phyloP scores from a whole-genome alignment of 2,888 invertebrate species.

The Cecidostiba fungosa region DNA sequence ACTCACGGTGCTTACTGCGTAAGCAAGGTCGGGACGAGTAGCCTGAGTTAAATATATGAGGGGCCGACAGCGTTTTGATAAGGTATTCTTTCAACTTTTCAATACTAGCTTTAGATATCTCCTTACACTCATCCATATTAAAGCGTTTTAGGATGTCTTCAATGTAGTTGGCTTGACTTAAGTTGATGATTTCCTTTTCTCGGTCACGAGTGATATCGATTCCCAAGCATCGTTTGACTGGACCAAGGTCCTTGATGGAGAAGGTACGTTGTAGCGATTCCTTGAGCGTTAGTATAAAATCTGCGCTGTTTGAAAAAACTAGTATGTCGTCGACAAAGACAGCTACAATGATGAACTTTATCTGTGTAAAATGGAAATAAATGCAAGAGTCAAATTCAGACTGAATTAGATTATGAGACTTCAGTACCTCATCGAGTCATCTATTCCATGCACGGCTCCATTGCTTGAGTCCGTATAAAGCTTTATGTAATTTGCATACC shows the following conservation, averaged over 20 bases:
- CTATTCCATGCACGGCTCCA: neutral
- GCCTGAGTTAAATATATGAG: constrained; percentile 65
- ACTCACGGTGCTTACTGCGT: constrained; percentile 48
- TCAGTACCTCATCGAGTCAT: neutral
- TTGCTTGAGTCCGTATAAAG: constrained; percentile 63
- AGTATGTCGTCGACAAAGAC: constrained; percentile 59
- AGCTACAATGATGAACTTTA: constrained; percentile 59
- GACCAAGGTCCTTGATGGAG: constrained; percentile 65
- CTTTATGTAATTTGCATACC: constrained; percentile 57
- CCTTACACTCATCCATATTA: constrained; percentile 44
- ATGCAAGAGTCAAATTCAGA: constrained; percentile 62
- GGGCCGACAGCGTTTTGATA: constrained; percentile 67
- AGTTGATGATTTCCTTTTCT: neutral
- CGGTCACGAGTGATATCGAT: constrained; percentile 14
- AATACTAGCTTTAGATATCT: constrained; percentile 37
- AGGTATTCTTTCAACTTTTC: constrained; percentile 49
- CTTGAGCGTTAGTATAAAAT: constrained; percentile 62
- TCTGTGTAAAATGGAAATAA: constrained; percentile 61
- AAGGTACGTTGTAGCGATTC: constrained; percentile 54
- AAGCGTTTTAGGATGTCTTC: neutral
- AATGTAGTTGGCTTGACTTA: constrained; percentile 1
- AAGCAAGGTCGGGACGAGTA: constrained; percentile 51
- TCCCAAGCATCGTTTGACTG: constrained; percentile 60
- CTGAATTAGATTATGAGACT: neutral
- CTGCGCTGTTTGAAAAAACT: constrained; percentile 58